Evolutionary conservation across 1,140 invertebrate genomes (phyloP).

Genomic region (Drosophila kurseongensis): DNA sequence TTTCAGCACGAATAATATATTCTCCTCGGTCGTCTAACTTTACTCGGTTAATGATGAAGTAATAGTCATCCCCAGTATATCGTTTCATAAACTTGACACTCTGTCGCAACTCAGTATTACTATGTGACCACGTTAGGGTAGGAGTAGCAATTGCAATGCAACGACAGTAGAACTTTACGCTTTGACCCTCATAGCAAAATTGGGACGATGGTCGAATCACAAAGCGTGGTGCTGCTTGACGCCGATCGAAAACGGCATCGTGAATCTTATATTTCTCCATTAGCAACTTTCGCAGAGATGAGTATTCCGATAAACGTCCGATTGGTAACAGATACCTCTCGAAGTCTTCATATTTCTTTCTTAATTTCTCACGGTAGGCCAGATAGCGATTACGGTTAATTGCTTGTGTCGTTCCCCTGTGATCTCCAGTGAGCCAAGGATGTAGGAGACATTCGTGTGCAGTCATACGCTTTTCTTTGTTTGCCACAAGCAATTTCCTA

Average conservation of each 20-base stretch:
- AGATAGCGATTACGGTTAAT: slow-evolving; percentile 94
- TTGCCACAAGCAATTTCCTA: slow-evolving; percentile 94
- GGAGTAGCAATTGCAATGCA: slow-evolving; percentile 97
- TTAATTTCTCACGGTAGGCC: slow-evolving; percentile 94
- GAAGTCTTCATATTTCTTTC: slow-evolving; percentile 95
- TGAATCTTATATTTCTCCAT: slow-evolving; percentile 98
- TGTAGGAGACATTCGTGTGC: slow-evolving; percentile 98
- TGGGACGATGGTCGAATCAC: slow-evolving; percentile 98
- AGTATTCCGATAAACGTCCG: slow-evolving; percentile 98
- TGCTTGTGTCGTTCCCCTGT: slow-evolving; percentile 89
- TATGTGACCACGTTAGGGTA: slow-evolving; percentile 97
- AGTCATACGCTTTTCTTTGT: slow-evolving; percentile 98
- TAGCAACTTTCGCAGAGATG: slow-evolving; percentile 97
- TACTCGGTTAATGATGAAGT: slow-evolving; percentile 98
- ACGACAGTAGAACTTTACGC: slow-evolving; percentile 98
- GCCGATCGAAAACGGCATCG: slow-evolving; percentile 97
- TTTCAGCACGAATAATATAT: slow-evolving; percentile 98
- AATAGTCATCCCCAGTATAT: slow-evolving; percentile 97
- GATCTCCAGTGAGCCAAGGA: slow-evolving; percentile 95
- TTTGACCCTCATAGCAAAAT: slow-evolving; percentile 98
- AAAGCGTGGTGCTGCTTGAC: slow-evolving; percentile 98
- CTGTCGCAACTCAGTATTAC: slow-evolving; percentile 96
- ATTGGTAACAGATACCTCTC: slow-evolving; percentile 96
- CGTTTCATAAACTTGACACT: slow-evolving; percentile 99
- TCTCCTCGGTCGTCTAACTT: slow-evolving; percentile 98